Percentiles rank a stretch among this genome's conserved stretches.
Conservation (phyloP, 1,140 invertebrate genomes). For the Drosophila carrolli region DNA sequence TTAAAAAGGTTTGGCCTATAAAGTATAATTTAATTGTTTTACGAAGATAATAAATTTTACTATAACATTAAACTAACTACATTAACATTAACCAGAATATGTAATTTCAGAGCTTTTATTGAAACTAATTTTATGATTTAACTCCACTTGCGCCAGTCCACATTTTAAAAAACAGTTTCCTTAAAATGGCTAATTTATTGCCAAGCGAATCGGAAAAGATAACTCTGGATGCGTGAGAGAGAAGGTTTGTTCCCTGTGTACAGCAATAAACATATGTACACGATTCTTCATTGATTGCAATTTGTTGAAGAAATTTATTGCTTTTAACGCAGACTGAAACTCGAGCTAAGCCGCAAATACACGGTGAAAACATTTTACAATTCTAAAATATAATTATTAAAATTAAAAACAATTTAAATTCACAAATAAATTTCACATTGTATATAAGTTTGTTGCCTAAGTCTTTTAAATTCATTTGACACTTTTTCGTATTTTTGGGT, state of each 20-base stretch:
- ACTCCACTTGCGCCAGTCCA: no score
- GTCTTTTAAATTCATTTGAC: conserved; percentile 42
- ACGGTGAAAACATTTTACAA: background rate
- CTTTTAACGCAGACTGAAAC: conserved; percentile 12
- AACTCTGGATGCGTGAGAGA: conserved; percentile 8
- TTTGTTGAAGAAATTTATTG: conserved; percentile 31
- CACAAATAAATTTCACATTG: background rate
- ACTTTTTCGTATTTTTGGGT: no score
- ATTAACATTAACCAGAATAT: background rate
- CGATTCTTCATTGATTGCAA: conserved; percentile 35
- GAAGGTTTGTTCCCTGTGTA: background rate
- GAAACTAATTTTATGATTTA: background rate
- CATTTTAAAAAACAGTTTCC: conserved; percentile 5
- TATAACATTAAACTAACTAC: background rate
- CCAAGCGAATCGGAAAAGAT: background rate
- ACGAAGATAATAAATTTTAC: background rate
- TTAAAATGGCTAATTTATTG: conserved; percentile 16
- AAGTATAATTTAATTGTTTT: no score
- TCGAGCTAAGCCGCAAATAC: background rate
- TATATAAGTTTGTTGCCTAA: conserved; percentile 67
- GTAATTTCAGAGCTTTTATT: background rate
- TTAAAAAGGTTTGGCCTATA: background rate
- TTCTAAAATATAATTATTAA: no score
- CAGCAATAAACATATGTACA: conserved; percentile 19
- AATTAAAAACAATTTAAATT: no score